Base-by-base conservation (phyloP, 2,797 vertebrate species). In the Prunella strophiata region DNA sequence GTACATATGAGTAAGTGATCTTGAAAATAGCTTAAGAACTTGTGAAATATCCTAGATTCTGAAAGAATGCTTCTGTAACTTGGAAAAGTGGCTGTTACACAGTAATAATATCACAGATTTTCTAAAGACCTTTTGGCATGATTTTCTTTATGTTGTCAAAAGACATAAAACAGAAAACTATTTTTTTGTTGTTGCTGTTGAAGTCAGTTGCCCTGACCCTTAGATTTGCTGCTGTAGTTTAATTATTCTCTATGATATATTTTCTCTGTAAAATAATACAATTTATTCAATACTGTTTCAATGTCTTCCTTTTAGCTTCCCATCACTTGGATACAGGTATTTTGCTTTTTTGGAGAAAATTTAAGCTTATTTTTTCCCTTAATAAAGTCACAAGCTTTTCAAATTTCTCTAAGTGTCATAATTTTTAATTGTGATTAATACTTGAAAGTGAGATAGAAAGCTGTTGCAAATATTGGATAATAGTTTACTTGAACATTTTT, bases 311-410 rank as follows among this genome's bases (percentile, higher is more conserved):
- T 98, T 92, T 96, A 99, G 98, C 98, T 98, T 98, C 97, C 98
- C 98, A 70, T 98, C 97, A 75, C 88, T 97, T 94, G 98, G 98
- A 98, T 98, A 98, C 98, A 99, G 98, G 98, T 99, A 99, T 91
- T 96, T 84, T 76, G 42, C 48, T 96, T 74, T 11, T 96, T 95
- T 87, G 55, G 42, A 93, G 47, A 73, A 62, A 78, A 47, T 30
- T 54, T 30, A 47, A 76, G 19, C 25, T 54, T 30, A 25, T 34
- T 62, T 47, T 45, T 52, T 54, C 25, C 16, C 29, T 40, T 70
- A 30, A 70, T 61, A 61, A 61, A 54, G 23, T 61, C 25, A 40
- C 5, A 54, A 2, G 1, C 13, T 68, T 77, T 61, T 54, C 11
- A 68, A 61, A 61, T 75, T 43, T 71, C 55, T 82, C 20, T 34